Conservation (phyloP, 2,797 vertebrate genomes). For the Eutrigla gurnardus region DNA sequence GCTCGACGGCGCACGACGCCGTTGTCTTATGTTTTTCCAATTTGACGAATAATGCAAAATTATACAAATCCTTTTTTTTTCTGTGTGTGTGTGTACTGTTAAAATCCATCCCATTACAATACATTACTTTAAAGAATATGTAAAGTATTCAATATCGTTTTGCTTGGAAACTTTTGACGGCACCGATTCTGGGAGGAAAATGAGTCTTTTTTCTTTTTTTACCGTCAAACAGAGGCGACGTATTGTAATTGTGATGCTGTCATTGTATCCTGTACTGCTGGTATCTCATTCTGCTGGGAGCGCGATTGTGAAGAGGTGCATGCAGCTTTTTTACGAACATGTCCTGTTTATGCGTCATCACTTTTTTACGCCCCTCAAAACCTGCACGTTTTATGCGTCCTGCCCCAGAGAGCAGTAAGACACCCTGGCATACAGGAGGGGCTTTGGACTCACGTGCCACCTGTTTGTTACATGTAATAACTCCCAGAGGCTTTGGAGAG, state of each 20-base stretch:
- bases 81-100: not conserved
- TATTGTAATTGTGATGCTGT: constrained; percentile 34
- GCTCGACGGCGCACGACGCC: constrained; percentile 23
- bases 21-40: constrained; percentile 21
- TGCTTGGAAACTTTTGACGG: constrained; percentile 22
- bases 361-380: constrained; percentile 57
- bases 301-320: constrained; percentile 42
- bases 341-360: constrained; percentile 63
- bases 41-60: constrained; percentile 29
- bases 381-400: constrained; percentile 42
- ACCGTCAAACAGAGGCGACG: constrained; percentile 53
- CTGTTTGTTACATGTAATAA: constrained; percentile 54
- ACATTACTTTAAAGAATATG: not conserved
- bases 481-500: constrained; percentile 39
- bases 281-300: constrained; percentile 41
- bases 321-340: constrained; percentile 44
- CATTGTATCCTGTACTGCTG: constrained; percentile 38
- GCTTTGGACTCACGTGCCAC: constrained; percentile 31
- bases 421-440: constrained; percentile 15
- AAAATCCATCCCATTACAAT: not conserved
- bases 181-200: constrained; percentile 18
- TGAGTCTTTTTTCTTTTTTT: constrained; percentile 58
- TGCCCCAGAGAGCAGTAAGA: constrained; percentile 52
- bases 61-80: constrained; percentile 1
- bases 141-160: constrained; percentile 20